Conservation (phyloP, 2,888 invertebrate species). For the Malthinus seriepunctatus region DNA sequence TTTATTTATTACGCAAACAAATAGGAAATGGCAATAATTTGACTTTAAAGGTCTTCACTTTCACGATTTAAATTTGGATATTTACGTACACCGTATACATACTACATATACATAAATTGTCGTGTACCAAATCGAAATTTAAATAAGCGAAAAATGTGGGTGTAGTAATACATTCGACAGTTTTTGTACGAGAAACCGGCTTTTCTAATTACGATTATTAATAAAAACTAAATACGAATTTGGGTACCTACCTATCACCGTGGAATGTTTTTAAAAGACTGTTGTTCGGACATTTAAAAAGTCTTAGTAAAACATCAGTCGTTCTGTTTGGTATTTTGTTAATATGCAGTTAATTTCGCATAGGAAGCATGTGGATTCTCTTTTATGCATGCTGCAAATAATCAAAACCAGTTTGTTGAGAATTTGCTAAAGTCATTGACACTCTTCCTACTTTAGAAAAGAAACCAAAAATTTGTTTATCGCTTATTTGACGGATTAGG, state of each 20-base stretch:
- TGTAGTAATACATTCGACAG: too few species aligned
- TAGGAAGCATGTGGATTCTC: slow-evolving; percentile 10
- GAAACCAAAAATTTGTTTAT: slow-evolving; percentile 1
- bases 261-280: background rate
- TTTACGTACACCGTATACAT: too few species aligned
- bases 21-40: background rate
- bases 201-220: background rate
- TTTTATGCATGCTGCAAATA: background rate
- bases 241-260: slow-evolving; percentile 14
- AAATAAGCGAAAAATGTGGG: too few species aligned
- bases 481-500: background rate
- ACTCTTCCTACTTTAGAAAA: slow-evolving; percentile 6
- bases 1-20: slow-evolving; percentile 1
- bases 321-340: slow-evolving; percentile 3
- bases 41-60: slow-evolving; percentile 5
- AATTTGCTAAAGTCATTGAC: slow-evolving; percentile 16
- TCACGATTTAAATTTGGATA: background rate
- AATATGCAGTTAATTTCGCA: slow-evolving; percentile 17
- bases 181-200: too few species aligned
- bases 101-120: too few species aligned
- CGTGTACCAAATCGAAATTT: too few species aligned
- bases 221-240: background rate
- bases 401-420: slow-evolving; percentile 12
- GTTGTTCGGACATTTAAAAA: slow-evolving; percentile 14
- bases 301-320: slow-evolving; percentile 12